These are phyloP conservation scores for Lordiphosa andalusiaca DNA, from an alignment of 2,888 invertebrate genomes.

Conservation along the genomic window DNA sequence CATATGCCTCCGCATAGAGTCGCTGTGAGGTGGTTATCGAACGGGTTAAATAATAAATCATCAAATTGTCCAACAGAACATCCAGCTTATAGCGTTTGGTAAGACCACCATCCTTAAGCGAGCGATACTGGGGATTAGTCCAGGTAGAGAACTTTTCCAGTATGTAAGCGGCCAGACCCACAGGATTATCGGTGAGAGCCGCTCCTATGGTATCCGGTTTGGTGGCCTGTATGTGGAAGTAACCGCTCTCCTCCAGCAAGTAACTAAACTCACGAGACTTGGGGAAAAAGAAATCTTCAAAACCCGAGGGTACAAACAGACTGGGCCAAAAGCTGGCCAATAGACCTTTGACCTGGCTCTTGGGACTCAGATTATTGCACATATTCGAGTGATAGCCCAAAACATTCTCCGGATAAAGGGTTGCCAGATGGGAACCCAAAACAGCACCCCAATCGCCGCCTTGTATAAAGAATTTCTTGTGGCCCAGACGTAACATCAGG, in stretches of 20 bases:
- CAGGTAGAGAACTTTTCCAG: conserved; percentile 91
- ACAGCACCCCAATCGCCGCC: conserved; percentile 92
- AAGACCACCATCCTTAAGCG: conserved; percentile 85
- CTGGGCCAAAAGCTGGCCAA: conserved; percentile 83
- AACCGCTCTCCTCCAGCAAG: conserved; percentile 82
- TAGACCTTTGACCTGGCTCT: conserved; percentile 77
- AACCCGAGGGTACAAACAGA: conserved; percentile 82
- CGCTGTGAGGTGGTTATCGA: conserved; percentile 87
- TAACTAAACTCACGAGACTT: conserved; percentile 58
- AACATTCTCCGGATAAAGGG: conserved; percentile 84
- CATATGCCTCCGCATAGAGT: conserved; percentile 84
- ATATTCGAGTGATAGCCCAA: conserved; percentile 85
- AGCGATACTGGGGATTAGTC: conserved; percentile 83
- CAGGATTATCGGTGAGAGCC: conserved; percentile 82
- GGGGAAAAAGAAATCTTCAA: conserved; percentile 81
- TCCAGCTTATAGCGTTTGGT: conserved; percentile 82
- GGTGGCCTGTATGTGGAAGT: conserved; percentile 90
- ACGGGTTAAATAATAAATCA: conserved; percentile 89
- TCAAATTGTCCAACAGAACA: conserved; percentile 85
- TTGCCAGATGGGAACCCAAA: conserved; percentile 84
- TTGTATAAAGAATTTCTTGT: conserved; percentile 85
- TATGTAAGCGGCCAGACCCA: conserved; percentile 93
- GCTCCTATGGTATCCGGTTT: conserved; percentile 92
- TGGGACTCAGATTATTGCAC: conserved; percentile 78
- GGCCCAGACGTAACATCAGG: conserved; percentile 86